Conservation (phyloP, 2,113 vertebrate genomes). For the Polyodon spathula region DNA sequence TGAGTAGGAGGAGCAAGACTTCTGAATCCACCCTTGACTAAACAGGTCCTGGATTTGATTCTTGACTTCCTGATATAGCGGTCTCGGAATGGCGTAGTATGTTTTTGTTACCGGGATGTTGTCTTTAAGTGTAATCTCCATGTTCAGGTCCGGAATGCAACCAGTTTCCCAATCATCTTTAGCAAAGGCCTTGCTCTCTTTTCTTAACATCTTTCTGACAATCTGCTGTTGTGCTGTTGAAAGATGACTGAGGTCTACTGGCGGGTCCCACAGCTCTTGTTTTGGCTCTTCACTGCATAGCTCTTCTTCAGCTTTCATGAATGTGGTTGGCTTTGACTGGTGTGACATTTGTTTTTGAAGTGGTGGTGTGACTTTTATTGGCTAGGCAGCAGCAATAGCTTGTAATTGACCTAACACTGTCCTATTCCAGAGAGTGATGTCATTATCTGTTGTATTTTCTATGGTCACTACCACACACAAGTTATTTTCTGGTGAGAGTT, state of each 20-base stretch:
- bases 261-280: conserved; percentile 12
- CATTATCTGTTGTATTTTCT: conserved; percentile 1
- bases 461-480: conserved; percentile 1
- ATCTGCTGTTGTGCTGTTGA: background rate
- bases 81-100: conserved; percentile 14
- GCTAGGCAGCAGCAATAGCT: background rate
- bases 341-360: background rate
- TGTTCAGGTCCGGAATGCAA: background rate
- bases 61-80: conserved; percentile 15
- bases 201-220: conserved; percentile 7
- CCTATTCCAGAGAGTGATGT: background rate
- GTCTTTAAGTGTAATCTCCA: conserved; percentile 12
- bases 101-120: conserved; percentile 9
- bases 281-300: background rate
- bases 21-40: conserved; percentile 7
- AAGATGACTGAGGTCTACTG: conserved; percentile 10
- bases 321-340: background rate
- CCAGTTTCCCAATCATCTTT: conserved; percentile 12
- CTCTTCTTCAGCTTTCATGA: background rate
- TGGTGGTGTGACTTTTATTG: background rate
- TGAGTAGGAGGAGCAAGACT: conserved; percentile 13
- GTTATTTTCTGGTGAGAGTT: background rate
- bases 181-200: conserved; percentile 8
- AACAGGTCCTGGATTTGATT: conserved; percentile 14
- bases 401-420: conserved; percentile 9